phyloP scores from a whole-genome alignment of 1,140 invertebrate genomes.

The Charaxes varanes region DNA sequence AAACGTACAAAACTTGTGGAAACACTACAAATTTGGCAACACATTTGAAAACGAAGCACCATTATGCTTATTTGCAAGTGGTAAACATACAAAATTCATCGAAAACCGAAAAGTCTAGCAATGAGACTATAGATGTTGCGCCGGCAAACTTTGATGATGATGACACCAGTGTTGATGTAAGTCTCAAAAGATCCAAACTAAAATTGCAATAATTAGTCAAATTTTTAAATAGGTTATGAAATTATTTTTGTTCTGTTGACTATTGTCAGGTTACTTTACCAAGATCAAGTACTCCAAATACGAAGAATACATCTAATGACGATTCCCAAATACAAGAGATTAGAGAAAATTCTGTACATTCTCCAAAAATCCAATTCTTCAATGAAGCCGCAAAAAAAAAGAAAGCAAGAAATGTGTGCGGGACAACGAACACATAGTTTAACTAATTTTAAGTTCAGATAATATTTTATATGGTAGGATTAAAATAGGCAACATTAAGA shows the following conservation, averaged over 20 bases:
- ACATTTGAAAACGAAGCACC: constrained; percentile 12
- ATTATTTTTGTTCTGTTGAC: neutral
- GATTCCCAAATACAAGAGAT: neutral
- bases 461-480: too few relatives aligned
- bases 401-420: too few relatives aligned
- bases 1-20: constrained; percentile 18
- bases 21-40: constrained; percentile 14
- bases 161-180: constrained; percentile 19
- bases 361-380: neutral
- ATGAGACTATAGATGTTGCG: constrained; percentile 13
- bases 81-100: neutral
- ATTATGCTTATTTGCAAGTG: neutral
- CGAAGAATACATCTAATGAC: neutral
- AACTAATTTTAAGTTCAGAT: too few relatives aligned
- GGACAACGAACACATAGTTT: too few relatives aligned
- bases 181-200: constrained; percentile 9
- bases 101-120: constrained; percentile 11
- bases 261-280: neutral
- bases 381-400: neutral
- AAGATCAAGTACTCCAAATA: neutral
- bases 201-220: constrained; percentile 11
- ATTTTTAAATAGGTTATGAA: constrained; percentile 2
- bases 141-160: constrained; percentile 18
- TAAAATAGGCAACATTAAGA: too few relatives aligned
- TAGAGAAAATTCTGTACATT: neutral